Percentiles rank a stretch among this genome's conserved stretches.
These are phyloP conservation scores for Pseudocheirus occidentalis DNA, from an alignment of 2,797 vertebrate species.

Conservation along the genomic window DNA sequence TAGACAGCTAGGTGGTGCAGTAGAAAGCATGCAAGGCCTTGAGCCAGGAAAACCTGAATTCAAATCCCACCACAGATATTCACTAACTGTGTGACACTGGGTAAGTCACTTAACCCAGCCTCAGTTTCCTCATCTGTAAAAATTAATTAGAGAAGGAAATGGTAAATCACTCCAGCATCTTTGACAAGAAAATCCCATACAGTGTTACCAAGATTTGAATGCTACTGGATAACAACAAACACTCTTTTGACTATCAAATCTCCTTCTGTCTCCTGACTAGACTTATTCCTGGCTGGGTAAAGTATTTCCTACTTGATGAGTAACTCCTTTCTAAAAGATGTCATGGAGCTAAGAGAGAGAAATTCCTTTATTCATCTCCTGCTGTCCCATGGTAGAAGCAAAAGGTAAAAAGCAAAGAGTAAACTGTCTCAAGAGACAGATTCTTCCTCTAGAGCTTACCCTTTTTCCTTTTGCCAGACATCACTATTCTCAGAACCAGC, in stretches of 20 bases:
- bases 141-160: neutral
- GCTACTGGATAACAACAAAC: neutral
- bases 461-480: neutral
- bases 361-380: neutral
- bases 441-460: neutral
- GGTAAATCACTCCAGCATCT: neutral
- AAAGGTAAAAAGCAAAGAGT: neutral
- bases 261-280: neutral
- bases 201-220: neutral
- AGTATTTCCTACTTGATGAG: neutral
- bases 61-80: neutral
- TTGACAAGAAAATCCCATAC: neutral
- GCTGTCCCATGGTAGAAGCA: neutral
- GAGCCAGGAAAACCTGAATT: neutral
- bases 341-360: neutral
- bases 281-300: neutral
- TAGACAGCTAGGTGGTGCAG: neutral
- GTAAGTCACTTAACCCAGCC: neutral
- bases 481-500: neutral
- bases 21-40: neutral
- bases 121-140: neutral
- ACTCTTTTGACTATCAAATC: neutral
- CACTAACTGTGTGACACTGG: neutral
- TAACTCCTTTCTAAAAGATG: neutral
- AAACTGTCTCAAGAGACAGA: neutral